Evolutionary conservation across 2,113 vertebrate genomes (phyloP).

Genomic region (Trochalopteron elliotii): DNA sequence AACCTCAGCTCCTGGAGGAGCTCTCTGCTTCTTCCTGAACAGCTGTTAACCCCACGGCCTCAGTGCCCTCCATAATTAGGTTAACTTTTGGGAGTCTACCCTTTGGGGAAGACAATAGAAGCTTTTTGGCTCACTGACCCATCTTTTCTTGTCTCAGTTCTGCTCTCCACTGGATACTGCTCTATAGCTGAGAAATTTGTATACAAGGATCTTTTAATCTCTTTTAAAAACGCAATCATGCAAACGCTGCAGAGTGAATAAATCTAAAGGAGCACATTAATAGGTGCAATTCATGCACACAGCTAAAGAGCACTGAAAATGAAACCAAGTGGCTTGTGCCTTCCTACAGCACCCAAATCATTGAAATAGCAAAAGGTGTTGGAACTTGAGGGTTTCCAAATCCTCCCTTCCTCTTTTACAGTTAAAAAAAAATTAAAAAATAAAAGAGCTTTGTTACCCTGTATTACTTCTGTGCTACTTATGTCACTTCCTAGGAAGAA

Average conservation of each 20-base stretch:
- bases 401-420: neutral
- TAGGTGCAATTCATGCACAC: neutral
- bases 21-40: neutral
- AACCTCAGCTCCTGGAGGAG: slow-evolving; percentile 6
- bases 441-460: neutral
- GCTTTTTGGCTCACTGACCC: neutral
- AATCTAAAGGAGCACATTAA: neutral
- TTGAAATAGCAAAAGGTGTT: neutral
- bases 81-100: neutral
- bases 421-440: neutral
- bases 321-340: neutral
- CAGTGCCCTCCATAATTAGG: slow-evolving; percentile 16
- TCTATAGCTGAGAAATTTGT: neutral
- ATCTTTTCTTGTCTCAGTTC: neutral
- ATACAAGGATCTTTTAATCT: neutral
- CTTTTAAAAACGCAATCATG: neutral
- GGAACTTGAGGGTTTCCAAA: neutral
- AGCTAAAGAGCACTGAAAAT: neutral
- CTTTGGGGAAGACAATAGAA: neutral
- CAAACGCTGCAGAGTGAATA: neutral
- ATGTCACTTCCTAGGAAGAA: neutral
- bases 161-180: neutral
- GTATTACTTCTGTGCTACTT: neutral
- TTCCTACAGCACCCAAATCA: neutral
- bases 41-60: slow-evolving; percentile 29